phyloP scores from a whole-genome alignment of 1,140 invertebrate species.

The Cardiocondyla obscurior region DNA sequence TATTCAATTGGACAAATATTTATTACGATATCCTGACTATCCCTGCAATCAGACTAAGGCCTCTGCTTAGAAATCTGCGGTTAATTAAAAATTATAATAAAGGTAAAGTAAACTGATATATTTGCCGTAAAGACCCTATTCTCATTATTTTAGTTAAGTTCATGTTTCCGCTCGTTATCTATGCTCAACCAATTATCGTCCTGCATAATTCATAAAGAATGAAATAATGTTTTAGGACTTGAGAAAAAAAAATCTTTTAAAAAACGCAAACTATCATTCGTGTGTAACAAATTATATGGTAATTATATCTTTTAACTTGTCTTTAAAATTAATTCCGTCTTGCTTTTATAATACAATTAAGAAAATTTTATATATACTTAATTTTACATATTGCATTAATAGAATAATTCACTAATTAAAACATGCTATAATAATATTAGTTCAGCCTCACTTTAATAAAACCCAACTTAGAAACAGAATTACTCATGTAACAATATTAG shows the following conservation, averaged over 20 bases:
- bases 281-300: background rate
- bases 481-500: background rate
- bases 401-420: background rate
- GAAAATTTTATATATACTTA: background rate
- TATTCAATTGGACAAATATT: background rate
- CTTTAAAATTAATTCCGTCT: background rate
- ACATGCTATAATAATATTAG: background rate
- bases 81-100: slow-evolving; percentile 37
- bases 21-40: background rate
- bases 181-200: slow-evolving; percentile 6
- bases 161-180: slow-evolving; percentile 1
- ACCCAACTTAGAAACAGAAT: background rate
- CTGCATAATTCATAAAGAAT: background rate
- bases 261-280: background rate
- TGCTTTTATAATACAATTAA: background rate
- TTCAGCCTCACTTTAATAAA: background rate
- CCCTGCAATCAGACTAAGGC: background rate
- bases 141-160: slow-evolving; percentile 7
- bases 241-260: background rate
- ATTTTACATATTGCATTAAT: background rate
- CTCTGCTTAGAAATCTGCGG: background rate
- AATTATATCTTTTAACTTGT: background rate
- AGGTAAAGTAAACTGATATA: slow-evolving; percentile 36
- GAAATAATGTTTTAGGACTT: background rate
- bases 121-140: slow-evolving; percentile 28